phyloP scores from a whole-genome alignment of 2,888 invertebrate species.

The Brachylomia viminalis region DNA sequence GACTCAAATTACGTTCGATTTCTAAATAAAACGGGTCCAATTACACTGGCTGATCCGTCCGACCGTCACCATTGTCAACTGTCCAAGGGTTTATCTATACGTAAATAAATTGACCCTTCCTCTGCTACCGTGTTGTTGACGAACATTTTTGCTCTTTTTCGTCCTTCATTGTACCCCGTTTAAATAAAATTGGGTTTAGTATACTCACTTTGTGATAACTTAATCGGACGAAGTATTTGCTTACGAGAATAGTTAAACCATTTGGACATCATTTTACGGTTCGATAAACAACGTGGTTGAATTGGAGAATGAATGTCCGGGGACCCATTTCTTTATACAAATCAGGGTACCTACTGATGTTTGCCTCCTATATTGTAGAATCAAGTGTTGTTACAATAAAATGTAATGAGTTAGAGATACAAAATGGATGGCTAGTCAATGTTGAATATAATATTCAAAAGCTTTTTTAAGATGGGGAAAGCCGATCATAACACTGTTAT shows the following conservation, averaged over 20 bases:
- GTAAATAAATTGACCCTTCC: constrained; percentile 82
- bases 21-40: constrained; percentile 63
- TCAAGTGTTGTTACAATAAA: background rate
- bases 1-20: constrained; percentile 54
- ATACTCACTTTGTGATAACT: constrained; percentile 61
- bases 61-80: constrained; percentile 73
- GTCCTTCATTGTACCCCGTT: constrained; percentile 68
- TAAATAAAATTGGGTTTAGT: constrained; percentile 76
- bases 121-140: constrained; percentile 68
- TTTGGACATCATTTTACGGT: constrained; percentile 59
- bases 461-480: too few relatives aligned
- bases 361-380: constrained; percentile 4
- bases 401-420: background rate
- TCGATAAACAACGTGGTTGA: constrained; percentile 49
- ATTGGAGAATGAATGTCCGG: constrained; percentile 39
- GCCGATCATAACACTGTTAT: too few relatives aligned
- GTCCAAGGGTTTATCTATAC: constrained; percentile 83
- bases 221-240: constrained; percentile 56
- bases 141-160: constrained; percentile 68
- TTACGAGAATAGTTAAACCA: constrained; percentile 50
- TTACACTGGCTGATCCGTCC: constrained; percentile 59
- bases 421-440: background rate
- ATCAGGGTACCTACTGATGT: constrained; percentile 14
- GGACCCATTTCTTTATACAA: constrained; percentile 40
- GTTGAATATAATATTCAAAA: background rate